Evolutionary conservation across 2,888 invertebrate genomes (phyloP).

Genomic region (Epirrhoe tristata): DNA sequence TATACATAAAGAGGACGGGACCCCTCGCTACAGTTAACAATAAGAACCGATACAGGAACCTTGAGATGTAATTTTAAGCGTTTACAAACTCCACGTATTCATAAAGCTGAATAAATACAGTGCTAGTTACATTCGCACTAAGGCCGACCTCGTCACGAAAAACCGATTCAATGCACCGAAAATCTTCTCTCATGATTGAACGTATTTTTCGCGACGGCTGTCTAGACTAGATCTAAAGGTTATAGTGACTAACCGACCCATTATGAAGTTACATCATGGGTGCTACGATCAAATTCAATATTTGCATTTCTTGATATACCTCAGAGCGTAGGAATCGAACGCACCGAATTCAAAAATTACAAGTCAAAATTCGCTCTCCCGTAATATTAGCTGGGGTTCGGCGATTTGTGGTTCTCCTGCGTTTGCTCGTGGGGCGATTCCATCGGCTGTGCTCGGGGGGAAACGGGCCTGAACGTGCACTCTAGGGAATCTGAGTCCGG

Average conservation of each 20-base stretch:
- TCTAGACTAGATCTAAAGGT: constrained; percentile 25
- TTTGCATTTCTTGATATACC: neutral
- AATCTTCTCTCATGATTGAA: neutral
- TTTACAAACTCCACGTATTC: constrained; percentile 32
- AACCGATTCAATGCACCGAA: neutral
- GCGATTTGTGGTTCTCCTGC: constrained; percentile 65
- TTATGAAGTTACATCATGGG: constrained; percentile 1
- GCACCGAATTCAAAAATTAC: constrained; percentile 41
- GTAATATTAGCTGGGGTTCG: constrained; percentile 78
- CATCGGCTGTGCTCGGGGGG: constrained; percentile 72
- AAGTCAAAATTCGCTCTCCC: constrained; percentile 46
- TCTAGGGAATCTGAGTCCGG: constrained; percentile 79
- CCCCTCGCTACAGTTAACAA: constrained; percentile 36
- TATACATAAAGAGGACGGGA: constrained; percentile 40
- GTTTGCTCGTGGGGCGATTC: constrained; percentile 55
- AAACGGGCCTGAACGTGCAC: constrained; percentile 81
- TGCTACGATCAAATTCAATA: neutral
- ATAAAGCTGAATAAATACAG: constrained; percentile 34
- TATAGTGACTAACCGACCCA: constrained; percentile 20
- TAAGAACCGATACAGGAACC: constrained; percentile 43
- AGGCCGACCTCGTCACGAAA: constrained; percentile 15
- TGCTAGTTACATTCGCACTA: constrained; percentile 18
- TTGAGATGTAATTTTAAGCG: constrained; percentile 53
- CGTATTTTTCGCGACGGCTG: constrained; percentile 6
- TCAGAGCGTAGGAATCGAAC: constrained; percentile 8